phyloP scores from a whole-genome alignment of 2,797 vertebrate species.

The Coluber constrictor region DNA sequence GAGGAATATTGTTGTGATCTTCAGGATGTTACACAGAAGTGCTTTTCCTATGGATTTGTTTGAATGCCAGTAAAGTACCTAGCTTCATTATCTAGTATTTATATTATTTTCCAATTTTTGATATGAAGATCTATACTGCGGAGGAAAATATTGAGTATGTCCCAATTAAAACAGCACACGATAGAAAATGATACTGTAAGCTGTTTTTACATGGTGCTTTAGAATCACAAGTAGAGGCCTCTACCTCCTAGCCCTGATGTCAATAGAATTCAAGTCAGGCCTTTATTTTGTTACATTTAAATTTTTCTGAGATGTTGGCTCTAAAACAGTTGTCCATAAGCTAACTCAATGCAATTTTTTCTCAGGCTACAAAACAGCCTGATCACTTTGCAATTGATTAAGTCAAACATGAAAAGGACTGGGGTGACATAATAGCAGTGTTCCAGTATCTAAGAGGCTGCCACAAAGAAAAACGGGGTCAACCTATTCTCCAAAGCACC shows the following conservation, averaged over 20 bases:
- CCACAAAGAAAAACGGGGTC: background rate
- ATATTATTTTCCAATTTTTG: background rate
- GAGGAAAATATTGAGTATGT: conserved; percentile 7
- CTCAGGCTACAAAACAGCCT: background rate
- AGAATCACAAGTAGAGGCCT: background rate
- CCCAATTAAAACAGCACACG: background rate
- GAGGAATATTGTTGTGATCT: background rate
- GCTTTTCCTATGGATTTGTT: background rate
- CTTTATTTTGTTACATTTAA: background rate
- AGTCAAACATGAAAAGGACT: background rate
- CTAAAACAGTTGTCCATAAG: background rate
- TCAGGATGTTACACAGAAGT: background rate
- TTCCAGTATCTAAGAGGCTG: background rate
- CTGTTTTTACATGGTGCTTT: background rate
- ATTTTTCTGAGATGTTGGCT: background rate
- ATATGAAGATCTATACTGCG: background rate
- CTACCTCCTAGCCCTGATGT: background rate
- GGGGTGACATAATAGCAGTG: background rate
- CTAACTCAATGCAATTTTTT: background rate
- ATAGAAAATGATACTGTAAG: background rate
- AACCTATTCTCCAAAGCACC: background rate
- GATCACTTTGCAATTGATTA: background rate
- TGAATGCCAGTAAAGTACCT: conserved; percentile 17
- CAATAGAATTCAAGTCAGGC: background rate
- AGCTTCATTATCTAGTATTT: conserved; percentile 1